Percentiles rank a stretch among this genome's conserved stretches.
phyloP scores from a whole-genome alignment of 64 coral and sea anemone species.

The Dendrophyllia cribrosa region DNA sequence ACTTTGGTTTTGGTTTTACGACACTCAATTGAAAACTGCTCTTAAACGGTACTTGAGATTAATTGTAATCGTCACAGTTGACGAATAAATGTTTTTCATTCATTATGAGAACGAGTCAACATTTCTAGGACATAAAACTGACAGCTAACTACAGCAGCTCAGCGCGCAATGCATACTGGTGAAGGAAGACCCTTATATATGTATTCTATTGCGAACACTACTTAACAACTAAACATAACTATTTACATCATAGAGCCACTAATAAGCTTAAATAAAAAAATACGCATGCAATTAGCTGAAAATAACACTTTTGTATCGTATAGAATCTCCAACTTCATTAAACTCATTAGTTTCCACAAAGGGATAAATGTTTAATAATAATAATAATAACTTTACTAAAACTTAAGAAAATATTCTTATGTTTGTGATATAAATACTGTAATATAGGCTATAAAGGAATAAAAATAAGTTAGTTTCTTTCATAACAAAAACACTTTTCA shows the following conservation, averaged over 20 bases:
- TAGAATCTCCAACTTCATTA: too few relatives aligned
- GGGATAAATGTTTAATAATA: too few relatives aligned
- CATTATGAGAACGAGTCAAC: not conserved
- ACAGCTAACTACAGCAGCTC: too few relatives aligned
- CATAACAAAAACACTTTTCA: not conserved
- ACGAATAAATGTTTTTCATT: not conserved
- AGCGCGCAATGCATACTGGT: not conserved
- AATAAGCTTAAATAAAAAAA: too few relatives aligned
- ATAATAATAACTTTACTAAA: not conserved
- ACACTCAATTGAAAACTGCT: too few relatives aligned
- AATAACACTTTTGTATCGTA: too few relatives aligned
- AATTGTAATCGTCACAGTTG: not conserved
- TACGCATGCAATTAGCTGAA: too few relatives aligned
- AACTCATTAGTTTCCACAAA: too few relatives aligned
- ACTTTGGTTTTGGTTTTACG: too few relatives aligned
- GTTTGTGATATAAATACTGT: conserved; percentile 19
- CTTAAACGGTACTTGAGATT: not conserved
- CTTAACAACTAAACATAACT: not conserved
- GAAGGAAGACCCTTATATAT: not conserved
- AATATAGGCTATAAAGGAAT: not conserved
- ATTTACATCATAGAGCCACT: not conserved
- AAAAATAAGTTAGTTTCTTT: conserved; percentile 40
- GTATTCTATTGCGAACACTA: not conserved
- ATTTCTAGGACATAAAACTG: not conserved
- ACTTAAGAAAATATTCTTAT: conserved; percentile 33